These are phyloP conservation scores for Pheosia tremula DNA, from an alignment of 2,888 invertebrate genomes.

Conservation along the genomic window DNA sequence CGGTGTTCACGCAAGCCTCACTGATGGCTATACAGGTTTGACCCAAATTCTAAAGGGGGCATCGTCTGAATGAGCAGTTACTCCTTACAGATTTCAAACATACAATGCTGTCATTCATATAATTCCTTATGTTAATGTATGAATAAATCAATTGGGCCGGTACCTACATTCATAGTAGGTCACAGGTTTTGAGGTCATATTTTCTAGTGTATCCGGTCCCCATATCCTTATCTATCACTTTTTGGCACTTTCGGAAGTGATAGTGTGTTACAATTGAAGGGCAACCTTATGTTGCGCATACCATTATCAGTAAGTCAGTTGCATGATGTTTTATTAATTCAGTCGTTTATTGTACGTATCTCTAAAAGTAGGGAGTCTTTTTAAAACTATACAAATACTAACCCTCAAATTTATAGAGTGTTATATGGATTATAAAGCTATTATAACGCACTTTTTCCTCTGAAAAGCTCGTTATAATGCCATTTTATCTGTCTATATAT, in stretches of 20 bases:
- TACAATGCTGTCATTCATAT: not conserved
- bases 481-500: too few species aligned
- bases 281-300: constrained; percentile 5
- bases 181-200: constrained; percentile 29
- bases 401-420: too few species aligned
- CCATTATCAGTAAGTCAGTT: too few species aligned
- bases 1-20: constrained; percentile 26
- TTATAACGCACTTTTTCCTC: too few species aligned
- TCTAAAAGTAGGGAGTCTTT: too few species aligned
- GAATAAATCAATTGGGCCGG: too few species aligned
- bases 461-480: too few species aligned
- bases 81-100: constrained; percentile 24
- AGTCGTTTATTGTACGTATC: too few species aligned
- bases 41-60: constrained; percentile 29
- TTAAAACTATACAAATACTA: too few species aligned
- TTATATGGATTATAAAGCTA: too few species aligned
- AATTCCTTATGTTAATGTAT: not conserved
- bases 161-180: not conserved
- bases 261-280: constrained; percentile 11
- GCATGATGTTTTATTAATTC: too few species aligned
- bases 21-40: constrained; percentile 31
- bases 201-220: constrained; percentile 33
- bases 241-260: constrained; percentile 23
- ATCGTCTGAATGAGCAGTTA: constrained; percentile 17
- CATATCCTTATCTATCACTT: constrained; percentile 10